phyloP scores from a whole-genome alignment of 2,888 invertebrate species.

The Eupithecia pulchellata region DNA sequence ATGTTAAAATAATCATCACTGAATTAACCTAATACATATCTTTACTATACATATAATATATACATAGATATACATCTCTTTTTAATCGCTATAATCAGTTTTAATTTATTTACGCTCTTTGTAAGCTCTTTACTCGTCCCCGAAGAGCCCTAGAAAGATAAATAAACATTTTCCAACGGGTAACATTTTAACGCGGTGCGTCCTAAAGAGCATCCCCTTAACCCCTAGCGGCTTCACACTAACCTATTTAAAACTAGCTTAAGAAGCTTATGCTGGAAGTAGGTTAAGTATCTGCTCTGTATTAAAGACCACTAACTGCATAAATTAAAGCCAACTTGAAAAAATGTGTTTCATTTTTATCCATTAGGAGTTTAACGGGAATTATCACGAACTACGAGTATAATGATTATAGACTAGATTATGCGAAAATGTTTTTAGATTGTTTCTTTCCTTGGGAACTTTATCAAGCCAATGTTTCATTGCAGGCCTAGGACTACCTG shows the following conservation, averaged over 20 bases:
- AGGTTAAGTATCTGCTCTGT: constrained; percentile 54
- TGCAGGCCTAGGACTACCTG: too few species aligned
- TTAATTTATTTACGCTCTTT: constrained; percentile 1
- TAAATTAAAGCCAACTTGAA: constrained; percentile 12
- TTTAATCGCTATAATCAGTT: neutral
- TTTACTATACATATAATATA: too few species aligned
- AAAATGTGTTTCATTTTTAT: neutral
- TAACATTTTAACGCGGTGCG: constrained; percentile 30
- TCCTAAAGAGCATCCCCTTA: constrained; percentile 26
- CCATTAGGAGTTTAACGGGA: neutral
- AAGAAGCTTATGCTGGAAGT: constrained; percentile 56
- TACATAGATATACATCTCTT: too few species aligned
- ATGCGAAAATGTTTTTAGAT: too few species aligned
- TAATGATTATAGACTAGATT: neutral
- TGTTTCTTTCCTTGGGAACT: too few species aligned
- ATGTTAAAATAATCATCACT: too few species aligned
- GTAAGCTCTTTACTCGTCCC: constrained; percentile 10
- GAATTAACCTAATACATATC: too few species aligned
- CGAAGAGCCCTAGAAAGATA: constrained; percentile 11
- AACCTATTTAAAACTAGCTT: constrained; percentile 60
- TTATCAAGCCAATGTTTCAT: too few species aligned
- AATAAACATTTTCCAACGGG: constrained; percentile 23
- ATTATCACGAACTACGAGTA: neutral
- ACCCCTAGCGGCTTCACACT: constrained; percentile 41
- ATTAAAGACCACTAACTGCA: constrained; percentile 20